A percentile compares a stretch with the other conserved stretches of the same genome.
phyloP scores from a whole-genome alignment of 1,140 invertebrate genomes.

The Leptinotarsa texana region DNA sequence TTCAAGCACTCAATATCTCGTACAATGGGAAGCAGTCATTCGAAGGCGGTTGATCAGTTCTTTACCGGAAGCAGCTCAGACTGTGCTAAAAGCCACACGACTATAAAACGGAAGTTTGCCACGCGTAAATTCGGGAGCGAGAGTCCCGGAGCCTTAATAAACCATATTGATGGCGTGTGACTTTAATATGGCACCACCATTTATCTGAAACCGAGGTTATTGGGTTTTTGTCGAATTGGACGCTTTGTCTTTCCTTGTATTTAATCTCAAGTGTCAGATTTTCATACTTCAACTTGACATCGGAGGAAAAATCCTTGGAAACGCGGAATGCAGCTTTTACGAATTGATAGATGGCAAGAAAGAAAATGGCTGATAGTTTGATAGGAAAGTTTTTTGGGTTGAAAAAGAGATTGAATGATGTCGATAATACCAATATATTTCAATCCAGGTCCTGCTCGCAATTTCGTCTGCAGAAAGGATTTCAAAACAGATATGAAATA shows the following conservation, averaged over 20 bases:
- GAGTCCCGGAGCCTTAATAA: constrained; percentile 34
- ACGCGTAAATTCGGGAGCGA: constrained; percentile 34
- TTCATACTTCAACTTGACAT: constrained; percentile 8
- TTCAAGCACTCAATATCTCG: too few species aligned
- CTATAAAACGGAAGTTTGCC: constrained; percentile 36
- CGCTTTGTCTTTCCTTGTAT: constrained; percentile 2
- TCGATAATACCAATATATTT: too few species aligned
- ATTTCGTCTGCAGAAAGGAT: too few species aligned
- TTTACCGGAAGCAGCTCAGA: not conserved
- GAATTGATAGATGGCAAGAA: not conserved
- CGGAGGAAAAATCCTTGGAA: not conserved
- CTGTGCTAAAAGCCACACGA: constrained; percentile 35
- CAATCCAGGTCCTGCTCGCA: too few species aligned
- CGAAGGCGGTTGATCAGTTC: not conserved
- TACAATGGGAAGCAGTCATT: not conserved
- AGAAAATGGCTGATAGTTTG: not conserved
- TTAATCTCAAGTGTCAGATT: constrained; percentile 11
- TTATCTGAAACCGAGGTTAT: constrained; percentile 40
- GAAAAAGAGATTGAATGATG: too few species aligned
- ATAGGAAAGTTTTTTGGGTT: not conserved
- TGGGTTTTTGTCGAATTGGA: constrained; percentile 41
- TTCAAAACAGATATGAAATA: too few species aligned
- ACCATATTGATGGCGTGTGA: constrained; percentile 43
- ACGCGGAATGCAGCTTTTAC: not conserved
- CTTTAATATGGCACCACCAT: constrained; percentile 39